phyloP scores from a whole-genome alignment of 2,113 vertebrate genomes.

The Pampusana beccarii region DNA sequence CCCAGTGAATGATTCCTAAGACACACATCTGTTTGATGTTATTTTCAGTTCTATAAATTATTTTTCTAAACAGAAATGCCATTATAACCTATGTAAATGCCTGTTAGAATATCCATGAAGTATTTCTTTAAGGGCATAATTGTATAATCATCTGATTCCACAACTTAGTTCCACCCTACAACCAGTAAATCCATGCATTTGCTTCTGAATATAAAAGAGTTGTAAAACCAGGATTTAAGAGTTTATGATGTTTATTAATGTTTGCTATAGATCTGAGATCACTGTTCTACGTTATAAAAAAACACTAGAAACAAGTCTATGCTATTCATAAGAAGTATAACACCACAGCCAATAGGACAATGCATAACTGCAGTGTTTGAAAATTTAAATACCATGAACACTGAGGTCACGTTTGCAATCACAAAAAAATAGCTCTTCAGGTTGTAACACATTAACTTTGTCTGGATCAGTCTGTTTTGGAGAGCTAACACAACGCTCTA shows the following conservation, averaged over 20 bases:
- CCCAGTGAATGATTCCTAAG: neutral
- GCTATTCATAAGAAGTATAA: neutral
- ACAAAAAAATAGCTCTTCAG: neutral
- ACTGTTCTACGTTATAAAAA: neutral
- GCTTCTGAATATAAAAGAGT: neutral
- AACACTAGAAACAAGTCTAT: neutral
- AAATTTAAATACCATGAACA: neutral
- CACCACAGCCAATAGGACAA: neutral
- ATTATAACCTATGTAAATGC: neutral
- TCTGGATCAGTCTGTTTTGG: neutral
- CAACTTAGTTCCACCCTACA: neutral
- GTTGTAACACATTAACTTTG: neutral
- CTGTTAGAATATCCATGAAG: neutral
- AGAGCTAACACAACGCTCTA: neutral
- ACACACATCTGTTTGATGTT: neutral
- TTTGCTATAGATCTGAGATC: neutral
- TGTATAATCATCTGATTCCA: constrained; percentile 7
- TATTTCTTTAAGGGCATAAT: constrained; percentile 13
- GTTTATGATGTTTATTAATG: neutral
- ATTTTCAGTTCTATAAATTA: neutral
- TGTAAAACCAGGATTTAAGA: neutral
- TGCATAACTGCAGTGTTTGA: neutral
- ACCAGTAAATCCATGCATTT: neutral
- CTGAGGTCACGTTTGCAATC: neutral
- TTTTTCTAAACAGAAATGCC: neutral